Evolutionary conservation across 2,113 vertebrate species (phyloP).

Genomic region (Scatophagus argus): DNA sequence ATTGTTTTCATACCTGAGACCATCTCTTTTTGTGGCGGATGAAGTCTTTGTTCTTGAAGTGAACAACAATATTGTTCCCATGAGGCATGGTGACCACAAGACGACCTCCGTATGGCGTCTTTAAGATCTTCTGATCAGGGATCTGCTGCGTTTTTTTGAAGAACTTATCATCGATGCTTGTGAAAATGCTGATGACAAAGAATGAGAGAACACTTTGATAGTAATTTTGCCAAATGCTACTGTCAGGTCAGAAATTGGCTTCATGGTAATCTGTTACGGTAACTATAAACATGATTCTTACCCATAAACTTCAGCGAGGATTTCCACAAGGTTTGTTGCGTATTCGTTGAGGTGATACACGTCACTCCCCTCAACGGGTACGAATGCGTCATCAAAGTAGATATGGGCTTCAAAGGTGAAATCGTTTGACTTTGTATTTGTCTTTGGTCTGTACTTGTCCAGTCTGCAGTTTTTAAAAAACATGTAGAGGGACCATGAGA

Average conservation of each 20-base stretch:
- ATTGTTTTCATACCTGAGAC: conserved; percentile 73
- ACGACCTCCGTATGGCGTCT: conserved; percentile 76
- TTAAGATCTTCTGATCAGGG: conserved; percentile 53
- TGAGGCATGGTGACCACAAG: conserved; percentile 74
- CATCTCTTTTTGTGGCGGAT: conserved; percentile 83
- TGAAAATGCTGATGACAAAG: conserved; percentile 72
- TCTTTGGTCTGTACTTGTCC: conserved; percentile 78
- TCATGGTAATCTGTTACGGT: neutral
- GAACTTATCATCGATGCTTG: conserved; percentile 34
- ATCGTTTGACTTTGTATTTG: neutral
- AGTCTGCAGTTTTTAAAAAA: conserved; percentile 60
- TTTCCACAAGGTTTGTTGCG: conserved; percentile 50
- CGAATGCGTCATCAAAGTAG: conserved; percentile 78
- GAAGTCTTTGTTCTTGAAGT: conserved; percentile 77
- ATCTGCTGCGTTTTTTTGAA: conserved; percentile 41
- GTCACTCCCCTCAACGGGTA: conserved; percentile 13
- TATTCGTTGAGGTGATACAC: conserved; percentile 67
- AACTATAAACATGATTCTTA: conserved; percentile 35
- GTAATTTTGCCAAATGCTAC: neutral
- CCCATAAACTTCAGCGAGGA: conserved; percentile 71
- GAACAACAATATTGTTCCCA: conserved; percentile 71
- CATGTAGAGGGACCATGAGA: neutral
- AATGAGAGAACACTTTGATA: neutral
- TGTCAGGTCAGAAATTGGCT: neutral
- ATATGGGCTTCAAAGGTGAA: conserved; percentile 76